These are phyloP conservation scores for Lordiphosa clarofinis DNA, from an alignment of 1,140 invertebrate species.

Conservation along the genomic window DNA sequence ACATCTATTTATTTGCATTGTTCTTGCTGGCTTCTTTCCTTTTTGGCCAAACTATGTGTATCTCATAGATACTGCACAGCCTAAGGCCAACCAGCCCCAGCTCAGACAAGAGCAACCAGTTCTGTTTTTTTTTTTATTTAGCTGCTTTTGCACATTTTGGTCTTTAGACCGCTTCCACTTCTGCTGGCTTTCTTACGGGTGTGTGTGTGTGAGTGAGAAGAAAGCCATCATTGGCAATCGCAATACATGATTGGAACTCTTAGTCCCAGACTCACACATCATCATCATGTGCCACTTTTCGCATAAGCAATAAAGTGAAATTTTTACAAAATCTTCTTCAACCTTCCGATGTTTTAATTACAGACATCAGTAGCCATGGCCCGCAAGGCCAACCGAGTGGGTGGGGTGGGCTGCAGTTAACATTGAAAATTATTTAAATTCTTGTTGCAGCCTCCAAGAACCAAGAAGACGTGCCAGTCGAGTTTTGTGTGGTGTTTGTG, in stretches of 20 bases:
- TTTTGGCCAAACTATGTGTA: conserved; percentile 25
- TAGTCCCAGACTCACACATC: conserved; percentile 11
- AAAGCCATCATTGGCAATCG: conserved; percentile 70
- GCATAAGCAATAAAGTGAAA: conserved; percentile 71
- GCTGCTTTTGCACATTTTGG: conserved; percentile 59
- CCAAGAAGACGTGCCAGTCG: conserved; percentile 6
- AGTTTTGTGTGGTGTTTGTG: conserved; percentile 8
- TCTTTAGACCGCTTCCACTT: conserved; percentile 23
- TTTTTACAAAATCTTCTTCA: conserved; percentile 53
- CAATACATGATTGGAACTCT: conserved; percentile 67
- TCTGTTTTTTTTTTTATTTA: conserved; percentile 63
- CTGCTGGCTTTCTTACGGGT: conserved; percentile 1
- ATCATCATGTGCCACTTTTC: conserved; percentile 72
- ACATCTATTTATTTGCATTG: conserved; percentile 2
- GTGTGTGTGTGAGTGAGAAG: conserved; percentile 40
- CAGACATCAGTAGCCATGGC: conserved; percentile 14
- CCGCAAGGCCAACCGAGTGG: conserved; percentile 52
- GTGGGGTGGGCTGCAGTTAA: conserved; percentile 26
- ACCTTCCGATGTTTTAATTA: conserved; percentile 14
- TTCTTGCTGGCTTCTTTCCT: conserved; percentile 6
- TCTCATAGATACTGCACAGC: conserved; percentile 45
- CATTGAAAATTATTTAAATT: conserved; percentile 58
- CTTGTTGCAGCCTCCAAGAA: conserved; percentile 34
- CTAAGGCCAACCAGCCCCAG: no score
- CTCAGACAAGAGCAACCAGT: conserved; percentile 42